A percentile compares a stretch with the other conserved stretches of the same genome.
These are phyloP conservation scores for Apteryx mantelli DNA, from an alignment of 2,113 vertebrate genomes.

Conservation along the genomic window DNA sequence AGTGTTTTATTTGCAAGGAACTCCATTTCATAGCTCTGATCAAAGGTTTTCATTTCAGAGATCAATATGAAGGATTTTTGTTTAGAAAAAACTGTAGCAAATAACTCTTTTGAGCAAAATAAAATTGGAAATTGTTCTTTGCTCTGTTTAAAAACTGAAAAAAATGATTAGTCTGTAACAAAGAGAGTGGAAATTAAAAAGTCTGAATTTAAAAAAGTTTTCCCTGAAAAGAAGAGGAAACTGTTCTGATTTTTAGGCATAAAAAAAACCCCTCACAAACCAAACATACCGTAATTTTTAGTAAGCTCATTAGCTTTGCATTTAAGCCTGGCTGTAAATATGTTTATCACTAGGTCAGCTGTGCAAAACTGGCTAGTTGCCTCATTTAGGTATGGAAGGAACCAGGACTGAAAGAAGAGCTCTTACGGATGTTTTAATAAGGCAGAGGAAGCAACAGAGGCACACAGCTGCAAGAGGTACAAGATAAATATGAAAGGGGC, in stretches of 20 bases:
- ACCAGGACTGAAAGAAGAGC: neutral
- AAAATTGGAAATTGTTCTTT: neutral
- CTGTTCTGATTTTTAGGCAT: neutral
- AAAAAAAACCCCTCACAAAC: neutral
- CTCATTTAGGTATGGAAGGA: neutral
- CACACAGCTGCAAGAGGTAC: neutral
- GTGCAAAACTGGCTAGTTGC: constrained; percentile 22
- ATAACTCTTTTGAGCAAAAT: neutral
- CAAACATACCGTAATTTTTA: neutral
- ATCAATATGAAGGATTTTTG: neutral
- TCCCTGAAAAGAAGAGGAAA: neutral
- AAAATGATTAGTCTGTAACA: neutral
- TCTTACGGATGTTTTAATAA: constrained; percentile 14
- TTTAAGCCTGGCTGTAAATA: constrained; percentile 32
- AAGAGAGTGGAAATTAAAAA: neutral
- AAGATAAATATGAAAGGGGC: neutral
- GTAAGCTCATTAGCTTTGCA: constrained; percentile 19
- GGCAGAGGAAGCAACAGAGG: constrained; percentile 29
- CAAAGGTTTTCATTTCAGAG: neutral
- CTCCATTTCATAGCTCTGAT: neutral
- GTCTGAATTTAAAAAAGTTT: neutral
- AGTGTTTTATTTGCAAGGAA: neutral
- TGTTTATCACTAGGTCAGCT: constrained; percentile 29
- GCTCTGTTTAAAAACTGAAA: neutral
- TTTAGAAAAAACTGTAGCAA: neutral